Evolutionary conservation across 2,888 invertebrate genomes (phyloP), one percentile per base, ranked within the genome.

Genomic region (Halictus ligatus): DNA sequence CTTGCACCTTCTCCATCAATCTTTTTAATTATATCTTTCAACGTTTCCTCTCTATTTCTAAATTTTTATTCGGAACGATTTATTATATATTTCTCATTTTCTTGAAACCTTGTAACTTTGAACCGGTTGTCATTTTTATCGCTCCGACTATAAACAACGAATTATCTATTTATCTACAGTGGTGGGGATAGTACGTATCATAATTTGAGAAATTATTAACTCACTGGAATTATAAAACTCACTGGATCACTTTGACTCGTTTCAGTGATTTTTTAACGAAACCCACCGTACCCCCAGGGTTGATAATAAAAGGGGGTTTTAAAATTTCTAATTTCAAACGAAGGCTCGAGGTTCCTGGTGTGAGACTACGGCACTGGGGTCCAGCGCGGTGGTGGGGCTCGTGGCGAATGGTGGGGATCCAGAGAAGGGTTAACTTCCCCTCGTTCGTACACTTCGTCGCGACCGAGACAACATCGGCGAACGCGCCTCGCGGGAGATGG

Each of bases 401-500:
- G 1, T 21, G 46, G 48, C 25, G 35, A 50, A 46, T 25, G 29
- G 78, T 25, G 74, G 64, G 58, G 77, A 21, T 6, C n/a, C 69
- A 13, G 50, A 48, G 71, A 78, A 83, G 89, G 88, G 79, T 71
- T 74, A 48, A 73, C 60, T 80, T 88, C 85, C 82, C 86, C 85
- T 72, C 46, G 48, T 64, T 73, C 73, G 50, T 40, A 73, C 64
- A 43, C 69, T 71, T 79, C 76, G 84, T 76, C 81, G 81, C 58
- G 50, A 18, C 21, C 75, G 76, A 81, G 78, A 79, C 79, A 74
- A 78, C 85, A 88, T 88, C 89, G 90, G 89, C 86, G 91, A 90
- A 91, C 80, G 91, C 58, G 86, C 83, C 76, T 60, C 75, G 71
- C 71, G 74, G 69, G 78, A 85, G 81, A 85, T 89, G 92, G 92